Conservation (phyloP, 2,888 invertebrate genomes). For the Arge pagana region DNA sequence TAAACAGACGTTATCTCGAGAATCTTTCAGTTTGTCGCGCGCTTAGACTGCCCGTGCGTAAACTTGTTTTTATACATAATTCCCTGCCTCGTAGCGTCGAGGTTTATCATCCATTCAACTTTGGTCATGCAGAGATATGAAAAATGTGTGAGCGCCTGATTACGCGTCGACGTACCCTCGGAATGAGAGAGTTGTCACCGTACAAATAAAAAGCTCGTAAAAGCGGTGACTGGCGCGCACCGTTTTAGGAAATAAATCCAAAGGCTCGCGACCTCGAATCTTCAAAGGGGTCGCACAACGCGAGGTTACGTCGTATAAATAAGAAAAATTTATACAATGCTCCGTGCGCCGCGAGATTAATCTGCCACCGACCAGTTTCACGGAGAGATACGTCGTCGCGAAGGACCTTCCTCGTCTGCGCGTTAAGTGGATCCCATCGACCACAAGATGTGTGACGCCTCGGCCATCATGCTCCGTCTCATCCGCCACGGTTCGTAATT, state of each 20-base stretch:
- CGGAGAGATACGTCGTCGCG: too few relatives aligned
- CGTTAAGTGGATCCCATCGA: too few relatives aligned
- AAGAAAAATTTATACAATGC: slow-evolving; percentile 8
- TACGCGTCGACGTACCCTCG: slow-evolving; percentile 14
- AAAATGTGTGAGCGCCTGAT: slow-evolving; percentile 19
- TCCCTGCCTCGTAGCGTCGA: neutral
- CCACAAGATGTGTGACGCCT: too few relatives aligned
- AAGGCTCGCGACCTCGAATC: too few relatives aligned
- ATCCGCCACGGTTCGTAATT: neutral
- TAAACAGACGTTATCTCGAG: too few relatives aligned
- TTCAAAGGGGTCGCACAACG: too few relatives aligned
- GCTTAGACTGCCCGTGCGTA: too few relatives aligned
- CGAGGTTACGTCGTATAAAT: slow-evolving; percentile 10
- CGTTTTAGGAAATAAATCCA: slow-evolving; percentile 19
- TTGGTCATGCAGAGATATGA: slow-evolving; percentile 14
- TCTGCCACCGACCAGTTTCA: too few relatives aligned
- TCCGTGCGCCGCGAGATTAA: neutral
- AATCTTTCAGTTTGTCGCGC: too few relatives aligned
- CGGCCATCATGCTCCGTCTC: too few relatives aligned
- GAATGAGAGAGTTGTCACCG: slow-evolving; percentile 19
- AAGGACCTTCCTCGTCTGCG: too few relatives aligned
- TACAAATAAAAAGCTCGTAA: slow-evolving; percentile 19
- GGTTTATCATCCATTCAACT: slow-evolving; percentile 19
- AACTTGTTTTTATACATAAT: too few relatives aligned
- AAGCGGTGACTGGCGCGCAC: neutral